phyloP scores from a whole-genome alignment of 2,113 vertebrate genomes.

The Baryphthengus martii region DNA sequence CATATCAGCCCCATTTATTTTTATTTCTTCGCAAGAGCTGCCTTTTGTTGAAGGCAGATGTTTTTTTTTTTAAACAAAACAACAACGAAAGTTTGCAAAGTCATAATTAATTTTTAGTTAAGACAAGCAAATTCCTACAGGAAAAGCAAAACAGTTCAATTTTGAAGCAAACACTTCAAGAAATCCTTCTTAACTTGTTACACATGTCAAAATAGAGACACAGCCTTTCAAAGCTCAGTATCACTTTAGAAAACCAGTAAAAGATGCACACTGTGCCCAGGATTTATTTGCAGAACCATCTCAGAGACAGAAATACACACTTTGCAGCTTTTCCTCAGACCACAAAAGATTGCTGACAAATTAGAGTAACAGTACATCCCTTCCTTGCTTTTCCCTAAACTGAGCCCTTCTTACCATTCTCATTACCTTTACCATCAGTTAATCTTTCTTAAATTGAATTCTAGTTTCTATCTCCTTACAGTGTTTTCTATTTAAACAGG shows the following conservation, averaged over 20 bases:
- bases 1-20: neutral
- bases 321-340: neutral
- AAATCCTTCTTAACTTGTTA: neutral
- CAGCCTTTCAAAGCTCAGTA: neutral
- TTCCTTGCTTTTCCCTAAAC: neutral
- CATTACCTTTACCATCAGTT: neutral
- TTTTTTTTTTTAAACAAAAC: neutral
- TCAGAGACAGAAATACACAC: neutral
- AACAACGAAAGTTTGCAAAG: neutral
- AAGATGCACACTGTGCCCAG: neutral
- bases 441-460: neutral
- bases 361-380: neutral
- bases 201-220: neutral
- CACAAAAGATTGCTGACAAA: neutral
- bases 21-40: neutral
- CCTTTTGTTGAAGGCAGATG: neutral
- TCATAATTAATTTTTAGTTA: neutral
- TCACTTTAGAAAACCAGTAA: neutral
- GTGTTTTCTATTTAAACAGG: neutral
- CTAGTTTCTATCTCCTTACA: neutral
- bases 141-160: neutral
- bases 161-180: neutral
- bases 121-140: neutral
- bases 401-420: neutral
- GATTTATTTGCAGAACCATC: neutral